Conservation (phyloP, 2,113 vertebrate genomes). For the Malaclemys terrapin region DNA sequence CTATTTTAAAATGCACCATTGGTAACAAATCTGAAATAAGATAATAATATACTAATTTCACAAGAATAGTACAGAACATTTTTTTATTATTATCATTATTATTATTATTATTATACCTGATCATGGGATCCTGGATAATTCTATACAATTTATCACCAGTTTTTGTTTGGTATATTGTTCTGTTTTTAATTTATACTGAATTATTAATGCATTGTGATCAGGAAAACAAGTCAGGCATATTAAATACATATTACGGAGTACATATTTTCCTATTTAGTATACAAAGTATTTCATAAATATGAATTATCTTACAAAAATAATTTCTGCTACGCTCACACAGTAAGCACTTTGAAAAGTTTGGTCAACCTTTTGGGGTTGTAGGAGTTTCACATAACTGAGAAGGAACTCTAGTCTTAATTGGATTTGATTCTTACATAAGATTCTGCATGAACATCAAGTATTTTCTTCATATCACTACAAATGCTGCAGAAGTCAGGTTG, state of each 20-base stretch:
- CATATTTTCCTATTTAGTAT: slow-evolving; percentile 89
- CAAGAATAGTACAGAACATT: slow-evolving; percentile 81
- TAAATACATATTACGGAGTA: slow-evolving; percentile 89
- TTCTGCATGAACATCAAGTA: slow-evolving; percentile 78
- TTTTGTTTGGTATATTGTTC: slow-evolving; percentile 81
- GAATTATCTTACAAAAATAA: slow-evolving; percentile 99
- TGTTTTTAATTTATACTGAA: slow-evolving; percentile 82
- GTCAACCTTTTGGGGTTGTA: slow-evolving; percentile 84
- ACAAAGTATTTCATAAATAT: slow-evolving; percentile 99
- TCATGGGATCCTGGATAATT: slow-evolving; percentile 80
- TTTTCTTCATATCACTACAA: slow-evolving; percentile 80
- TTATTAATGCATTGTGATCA: slow-evolving; percentile 85
- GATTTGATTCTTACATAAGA: slow-evolving; percentile 78
- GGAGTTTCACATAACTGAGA: slow-evolving; percentile 79
- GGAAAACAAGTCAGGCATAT: slow-evolving; percentile 87
- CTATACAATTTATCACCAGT: slow-evolving; percentile 78
- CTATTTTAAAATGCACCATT: slow-evolving; percentile 78
- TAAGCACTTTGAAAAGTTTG: slow-evolving; percentile 94
- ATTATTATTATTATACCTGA: slow-evolving; percentile 77
- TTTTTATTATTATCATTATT: slow-evolving; percentile 68
- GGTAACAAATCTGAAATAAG: slow-evolving; percentile 78
- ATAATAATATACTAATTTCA: slow-evolving; percentile 81
- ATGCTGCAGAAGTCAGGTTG: slow-evolving; percentile 74
- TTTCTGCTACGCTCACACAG: slow-evolving; percentile 99
- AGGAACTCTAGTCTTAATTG: slow-evolving; percentile 75